Evolutionary conservation across 2,888 invertebrate genomes (phyloP).

Genomic region (Hyalella azteca): DNA sequence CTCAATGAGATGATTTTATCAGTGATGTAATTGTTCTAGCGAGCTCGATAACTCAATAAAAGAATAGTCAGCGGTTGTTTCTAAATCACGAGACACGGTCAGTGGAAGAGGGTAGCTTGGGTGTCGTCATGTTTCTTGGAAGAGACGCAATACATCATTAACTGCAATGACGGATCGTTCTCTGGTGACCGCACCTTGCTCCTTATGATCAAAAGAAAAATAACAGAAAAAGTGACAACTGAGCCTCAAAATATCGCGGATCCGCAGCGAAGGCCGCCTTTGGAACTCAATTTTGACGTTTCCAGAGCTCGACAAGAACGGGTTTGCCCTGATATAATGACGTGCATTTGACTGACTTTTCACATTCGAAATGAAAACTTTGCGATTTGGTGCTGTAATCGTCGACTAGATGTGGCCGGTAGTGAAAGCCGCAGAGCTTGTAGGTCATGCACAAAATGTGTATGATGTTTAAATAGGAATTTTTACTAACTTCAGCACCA

Average conservation of each 20-base stretch:
- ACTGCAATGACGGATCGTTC: constrained; percentile 14
- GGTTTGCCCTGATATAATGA: no score
- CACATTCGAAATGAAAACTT: no score
- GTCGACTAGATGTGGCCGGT: no score
- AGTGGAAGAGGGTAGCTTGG: not conserved
- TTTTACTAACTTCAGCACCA: no score
- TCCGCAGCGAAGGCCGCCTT: not conserved
- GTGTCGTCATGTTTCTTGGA: constrained; percentile 11
- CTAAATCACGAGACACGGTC: not conserved
- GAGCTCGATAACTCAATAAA: no score
- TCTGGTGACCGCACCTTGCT: not conserved
- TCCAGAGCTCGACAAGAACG: not conserved
- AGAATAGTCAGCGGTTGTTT: not conserved
- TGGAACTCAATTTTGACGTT: not conserved
- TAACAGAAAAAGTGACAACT: not conserved
- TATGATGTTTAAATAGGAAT: no score
- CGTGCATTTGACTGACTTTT: no score
- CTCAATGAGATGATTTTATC: no score
- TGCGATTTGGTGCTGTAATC: no score
- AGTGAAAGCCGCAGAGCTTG: no score
- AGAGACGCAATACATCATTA: constrained; percentile 13
- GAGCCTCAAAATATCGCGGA: not conserved
- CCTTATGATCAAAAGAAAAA: not conserved
- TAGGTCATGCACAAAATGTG: no score
- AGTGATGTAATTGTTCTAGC: no score